Evolutionary conservation across 35 echinoderm and acorn worm species (phyloP), one percentile per base, ranked within the genome.

Genomic region (Hemicentrotus pulcherrimus): DNA sequence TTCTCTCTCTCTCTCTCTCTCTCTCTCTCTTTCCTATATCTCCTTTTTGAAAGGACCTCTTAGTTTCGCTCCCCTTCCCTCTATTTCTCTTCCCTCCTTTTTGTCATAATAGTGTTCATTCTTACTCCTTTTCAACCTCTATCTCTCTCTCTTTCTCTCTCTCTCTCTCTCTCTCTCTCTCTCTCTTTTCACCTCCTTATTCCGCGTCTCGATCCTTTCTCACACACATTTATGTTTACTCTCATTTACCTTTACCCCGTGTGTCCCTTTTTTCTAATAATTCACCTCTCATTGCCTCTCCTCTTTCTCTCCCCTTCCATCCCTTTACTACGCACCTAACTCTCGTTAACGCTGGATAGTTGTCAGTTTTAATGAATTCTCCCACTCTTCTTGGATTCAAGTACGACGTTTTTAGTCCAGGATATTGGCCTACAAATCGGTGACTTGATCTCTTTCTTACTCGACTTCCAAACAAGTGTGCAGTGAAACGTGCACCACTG

Each of bases 381-480:
- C 18, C 65, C 19, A 78, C 65, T 78, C 65, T 22, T n/a, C 65
- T 78, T 28, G 28, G 24, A 78, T 78, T 78, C 65, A 78, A 78
- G 65, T 6, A 78, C 15, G 65, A 22, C 22, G 19, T n/a, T 78
- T 78, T 78, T n/a, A 78, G 65, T 28, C 65, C 65, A 78, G 65
- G 65, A 78, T 78, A 78, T 24, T 78, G 65, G 65, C 65, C 65
- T 78, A 78, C 65, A 78, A 78, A 78, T 78, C 65, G 19, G 65
- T 78, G 65, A 78, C 65, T 78, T 78, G 65, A 78, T 22, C 65
- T 78, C 65, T 22, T 78, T 71, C 61, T 71, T 70, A 4, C 19
- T 4, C 18, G 65, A 78, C 65, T 78, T 78, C 65, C 19, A 78
- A 28, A 55, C 11, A 4, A 4, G 65, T 78, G 65, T 78, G 65